A percentile compares a stretch with the other conserved stretches of the same genome.
phyloP scores from a whole-genome alignment of 2,888 invertebrate species.

The Sesia bembeciformis region DNA sequence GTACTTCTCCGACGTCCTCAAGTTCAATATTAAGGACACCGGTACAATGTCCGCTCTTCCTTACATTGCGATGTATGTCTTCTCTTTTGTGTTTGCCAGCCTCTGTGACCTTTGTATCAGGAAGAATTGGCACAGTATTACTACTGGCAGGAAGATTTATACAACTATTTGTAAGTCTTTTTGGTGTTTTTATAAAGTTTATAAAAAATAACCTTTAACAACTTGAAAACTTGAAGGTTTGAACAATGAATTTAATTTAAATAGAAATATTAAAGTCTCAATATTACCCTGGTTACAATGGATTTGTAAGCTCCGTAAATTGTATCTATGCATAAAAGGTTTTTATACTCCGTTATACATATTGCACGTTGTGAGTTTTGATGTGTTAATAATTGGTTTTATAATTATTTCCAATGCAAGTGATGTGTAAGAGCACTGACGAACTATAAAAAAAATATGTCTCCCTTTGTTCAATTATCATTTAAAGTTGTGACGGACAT shows the following conservation, averaged over 20 bases:
- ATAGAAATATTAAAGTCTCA: neutral
- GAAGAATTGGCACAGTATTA: constrained; percentile 72
- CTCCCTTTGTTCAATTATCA: too few relatives aligned
- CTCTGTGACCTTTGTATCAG: constrained; percentile 79
- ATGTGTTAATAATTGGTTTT: too few relatives aligned
- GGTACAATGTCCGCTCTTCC: constrained; percentile 78
- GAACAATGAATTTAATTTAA: constrained; percentile 1
- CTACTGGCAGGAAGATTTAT: constrained; percentile 76
- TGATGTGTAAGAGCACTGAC: too few relatives aligned
- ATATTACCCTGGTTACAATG: too few relatives aligned
- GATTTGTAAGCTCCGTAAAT: too few relatives aligned
- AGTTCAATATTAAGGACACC: constrained; percentile 77
- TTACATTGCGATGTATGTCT: constrained; percentile 78
- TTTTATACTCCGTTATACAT: too few relatives aligned
- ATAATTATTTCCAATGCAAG: too few relatives aligned
- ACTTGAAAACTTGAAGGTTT: constrained; percentile 5
- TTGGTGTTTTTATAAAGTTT: neutral
- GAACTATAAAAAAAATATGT: too few relatives aligned
- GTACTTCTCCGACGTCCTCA: constrained; percentile 78
- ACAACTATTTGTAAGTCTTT: constrained; percentile 76
- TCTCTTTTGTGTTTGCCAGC: constrained; percentile 75
- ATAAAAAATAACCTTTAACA: neutral
- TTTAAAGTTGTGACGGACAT: too few relatives aligned
- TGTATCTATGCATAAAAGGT: too few relatives aligned
- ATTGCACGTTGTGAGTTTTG: too few relatives aligned